Percentiles rank a stretch among this genome's conserved stretches.
Evolutionary conservation across 2,888 invertebrate genomes (phyloP).

Genomic region (Harmothoe impar): DNA sequence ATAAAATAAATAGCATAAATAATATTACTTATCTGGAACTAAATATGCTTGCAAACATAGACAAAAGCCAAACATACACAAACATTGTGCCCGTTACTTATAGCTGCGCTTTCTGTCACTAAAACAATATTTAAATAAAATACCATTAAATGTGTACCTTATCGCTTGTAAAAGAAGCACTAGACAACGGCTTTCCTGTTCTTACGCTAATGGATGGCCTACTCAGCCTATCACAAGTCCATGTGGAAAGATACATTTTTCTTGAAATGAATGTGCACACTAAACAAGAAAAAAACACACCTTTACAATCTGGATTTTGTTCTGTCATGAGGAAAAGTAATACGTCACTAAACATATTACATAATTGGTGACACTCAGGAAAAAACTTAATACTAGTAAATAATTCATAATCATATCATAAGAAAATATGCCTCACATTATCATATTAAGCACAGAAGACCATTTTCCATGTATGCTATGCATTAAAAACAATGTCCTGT

Average conservation of each 20-base stretch:
- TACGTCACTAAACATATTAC: not conserved
- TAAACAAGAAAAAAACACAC: no score
- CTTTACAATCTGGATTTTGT: no score
- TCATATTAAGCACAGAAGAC: conserved; percentile 11
- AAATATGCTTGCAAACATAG: not conserved
- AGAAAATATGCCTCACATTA: not conserved
- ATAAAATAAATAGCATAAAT: not conserved
- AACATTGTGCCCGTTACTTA: not conserved
- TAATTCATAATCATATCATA: not conserved
- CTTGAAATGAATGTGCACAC: not conserved
- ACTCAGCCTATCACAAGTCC: not conserved
- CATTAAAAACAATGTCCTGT: no score
- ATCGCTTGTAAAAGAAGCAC: not conserved
- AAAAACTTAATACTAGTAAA: not conserved
- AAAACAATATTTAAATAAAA: conserved; percentile 17
- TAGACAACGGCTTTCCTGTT: not conserved
- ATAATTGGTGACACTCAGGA: not conserved
- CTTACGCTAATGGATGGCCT: not conserved
- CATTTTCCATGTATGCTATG: no score
- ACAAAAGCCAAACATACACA: no score
- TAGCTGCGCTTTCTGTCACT: not conserved
- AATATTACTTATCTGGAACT: not conserved
- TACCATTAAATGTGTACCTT: not conserved
- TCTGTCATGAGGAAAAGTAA: no score
- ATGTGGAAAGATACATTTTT: not conserved